phyloP scores from a whole-genome alignment of 2,888 invertebrate genomes.

The Bedellia somnulentella region DNA sequence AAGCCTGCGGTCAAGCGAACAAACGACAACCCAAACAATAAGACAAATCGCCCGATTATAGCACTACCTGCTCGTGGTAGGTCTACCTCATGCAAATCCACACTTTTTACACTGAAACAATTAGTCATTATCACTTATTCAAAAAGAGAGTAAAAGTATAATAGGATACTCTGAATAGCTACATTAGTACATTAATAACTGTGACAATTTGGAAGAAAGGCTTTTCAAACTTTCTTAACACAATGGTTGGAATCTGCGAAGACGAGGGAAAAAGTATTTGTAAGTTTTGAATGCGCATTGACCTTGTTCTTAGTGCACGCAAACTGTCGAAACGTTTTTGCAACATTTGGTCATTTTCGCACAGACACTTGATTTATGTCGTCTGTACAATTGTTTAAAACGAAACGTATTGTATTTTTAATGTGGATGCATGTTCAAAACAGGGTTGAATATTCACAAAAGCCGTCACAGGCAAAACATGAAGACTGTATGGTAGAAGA shows the following conservation, averaged over 20 bases:
- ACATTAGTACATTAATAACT: conserved; percentile 50
- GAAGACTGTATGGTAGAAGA: no score
- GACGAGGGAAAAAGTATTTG: conserved; percentile 21
- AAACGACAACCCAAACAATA: conserved; percentile 52
- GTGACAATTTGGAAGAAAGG: conserved; percentile 36
- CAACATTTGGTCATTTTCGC: conserved; percentile 48
- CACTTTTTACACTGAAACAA: conserved; percentile 24
- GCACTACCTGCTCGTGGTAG: conserved; percentile 52
- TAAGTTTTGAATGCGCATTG: conserved; percentile 28
- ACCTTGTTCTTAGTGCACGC: conserved; percentile 32
- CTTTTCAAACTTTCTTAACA: conserved; percentile 30
- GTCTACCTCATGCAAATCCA: conserved; percentile 43
- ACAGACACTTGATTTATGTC: conserved; percentile 43
- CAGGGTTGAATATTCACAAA: no score
- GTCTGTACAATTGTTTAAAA: no score
- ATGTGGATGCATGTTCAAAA: no score
- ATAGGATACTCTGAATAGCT: conserved; percentile 21
- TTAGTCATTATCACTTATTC: conserved; percentile 28
- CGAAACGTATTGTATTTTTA: no score
- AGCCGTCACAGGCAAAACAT: no score
- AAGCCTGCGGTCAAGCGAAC: conserved; percentile 45
- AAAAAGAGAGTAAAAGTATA: conserved; percentile 48
- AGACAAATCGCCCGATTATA: conserved; percentile 58
- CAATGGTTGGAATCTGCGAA: conserved; percentile 19
- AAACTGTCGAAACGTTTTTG: conserved; percentile 20